Conservation (phyloP, 2,113 vertebrate genomes). For the Ceratotherium simum region DNA sequence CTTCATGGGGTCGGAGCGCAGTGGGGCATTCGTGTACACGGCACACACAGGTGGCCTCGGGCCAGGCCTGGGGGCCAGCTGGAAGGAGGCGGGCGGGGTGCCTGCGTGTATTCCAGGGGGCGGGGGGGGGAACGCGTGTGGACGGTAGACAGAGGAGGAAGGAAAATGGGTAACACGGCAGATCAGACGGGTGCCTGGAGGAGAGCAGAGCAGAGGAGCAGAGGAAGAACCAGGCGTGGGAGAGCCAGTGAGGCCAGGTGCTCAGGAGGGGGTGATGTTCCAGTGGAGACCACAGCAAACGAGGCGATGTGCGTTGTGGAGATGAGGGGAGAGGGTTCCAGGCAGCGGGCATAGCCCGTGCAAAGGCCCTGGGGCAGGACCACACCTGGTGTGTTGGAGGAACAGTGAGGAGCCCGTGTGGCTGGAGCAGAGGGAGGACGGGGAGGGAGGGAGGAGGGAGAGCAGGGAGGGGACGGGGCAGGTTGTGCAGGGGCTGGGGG, state of each 20-base stretch:
- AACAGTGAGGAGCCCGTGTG: neutral
- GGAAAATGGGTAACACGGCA: neutral
- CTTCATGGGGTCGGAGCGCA: too few species aligned
- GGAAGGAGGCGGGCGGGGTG: fast-evolving
- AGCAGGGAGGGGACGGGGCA: neutral
- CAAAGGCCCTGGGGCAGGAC: neutral
- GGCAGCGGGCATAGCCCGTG: neutral
- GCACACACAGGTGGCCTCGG: too few species aligned
- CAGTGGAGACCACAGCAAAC: neutral
- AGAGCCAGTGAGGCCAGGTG: neutral
- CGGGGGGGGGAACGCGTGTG: neutral
- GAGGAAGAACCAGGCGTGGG: neutral
- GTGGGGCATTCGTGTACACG: too few species aligned
- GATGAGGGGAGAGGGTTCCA: neutral
- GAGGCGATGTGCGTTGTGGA: too few species aligned
- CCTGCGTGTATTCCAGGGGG: fast-evolving
- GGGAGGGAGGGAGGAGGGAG: neutral
- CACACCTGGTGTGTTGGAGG: neutral
- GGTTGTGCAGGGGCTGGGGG: neutral
- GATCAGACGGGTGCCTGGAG: fast-evolving
- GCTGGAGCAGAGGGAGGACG: neutral
- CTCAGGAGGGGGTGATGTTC: neutral
- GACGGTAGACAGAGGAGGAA: neutral
- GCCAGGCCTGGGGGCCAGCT: neutral
- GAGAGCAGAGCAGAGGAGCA: neutral